Evolutionary conservation across 2,113 vertebrate genomes (phyloP).

Genomic region (Thermophis baileyi): DNA sequence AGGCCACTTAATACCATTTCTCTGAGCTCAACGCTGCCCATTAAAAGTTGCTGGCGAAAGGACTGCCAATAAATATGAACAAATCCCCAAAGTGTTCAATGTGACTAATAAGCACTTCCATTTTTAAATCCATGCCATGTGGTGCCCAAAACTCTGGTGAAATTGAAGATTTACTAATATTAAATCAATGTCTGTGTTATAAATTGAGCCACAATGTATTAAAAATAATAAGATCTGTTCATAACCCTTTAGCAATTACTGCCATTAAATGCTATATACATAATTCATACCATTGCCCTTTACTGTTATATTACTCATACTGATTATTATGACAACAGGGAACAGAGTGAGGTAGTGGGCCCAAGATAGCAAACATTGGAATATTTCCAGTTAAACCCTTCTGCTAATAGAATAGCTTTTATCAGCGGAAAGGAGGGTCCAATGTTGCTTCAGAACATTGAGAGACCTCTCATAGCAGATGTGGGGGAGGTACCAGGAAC

Average conservation of each 20-base stretch:
- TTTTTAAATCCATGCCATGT: background rate
- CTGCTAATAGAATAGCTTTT: background rate
- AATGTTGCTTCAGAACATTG: background rate
- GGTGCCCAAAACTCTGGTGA: background rate
- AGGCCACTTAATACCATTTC: background rate
- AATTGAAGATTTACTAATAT: background rate
- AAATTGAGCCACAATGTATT: background rate
- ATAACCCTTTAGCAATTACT: background rate
- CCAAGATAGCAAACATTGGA: background rate
- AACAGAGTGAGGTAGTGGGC: background rate
- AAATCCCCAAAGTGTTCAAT: background rate
- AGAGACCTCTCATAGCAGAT: background rate
- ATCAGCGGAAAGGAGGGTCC: background rate
- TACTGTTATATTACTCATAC: background rate
- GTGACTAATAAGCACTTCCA: background rate
- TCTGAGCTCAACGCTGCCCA: background rate
- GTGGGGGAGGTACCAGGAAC: background rate
- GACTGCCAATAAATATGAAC: background rate
- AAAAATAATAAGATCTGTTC: background rate
- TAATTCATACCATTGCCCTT: background rate
- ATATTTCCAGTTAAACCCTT: background rate
- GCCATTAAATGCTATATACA: background rate
- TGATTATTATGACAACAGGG: background rate
- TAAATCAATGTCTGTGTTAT: background rate
- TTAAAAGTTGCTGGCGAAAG: background rate